These are phyloP conservation scores for Diachrysia chrysitis DNA, from an alignment of 2,888 invertebrate species.

Conservation along the genomic window DNA sequence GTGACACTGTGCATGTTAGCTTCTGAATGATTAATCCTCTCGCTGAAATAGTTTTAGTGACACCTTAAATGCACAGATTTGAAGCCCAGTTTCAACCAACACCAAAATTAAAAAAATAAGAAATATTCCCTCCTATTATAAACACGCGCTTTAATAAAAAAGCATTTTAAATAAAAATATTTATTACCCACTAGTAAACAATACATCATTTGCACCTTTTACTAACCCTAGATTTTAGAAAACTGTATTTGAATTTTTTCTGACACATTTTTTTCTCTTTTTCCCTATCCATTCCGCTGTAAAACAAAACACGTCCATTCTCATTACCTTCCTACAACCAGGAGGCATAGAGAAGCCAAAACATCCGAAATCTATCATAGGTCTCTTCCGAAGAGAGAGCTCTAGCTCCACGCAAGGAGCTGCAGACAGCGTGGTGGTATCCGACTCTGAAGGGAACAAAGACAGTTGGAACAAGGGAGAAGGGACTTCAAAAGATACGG, in stretches of 20 bases:
- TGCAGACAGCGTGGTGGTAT: constrained; percentile 85
- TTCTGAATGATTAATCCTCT: constrained; percentile 15
- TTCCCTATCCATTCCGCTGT: constrained; percentile 68
- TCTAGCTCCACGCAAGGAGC: constrained; percentile 91
- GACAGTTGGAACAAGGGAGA: constrained; percentile 80
- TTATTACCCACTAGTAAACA: neutral
- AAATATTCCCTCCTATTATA: neutral
- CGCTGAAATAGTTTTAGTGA: constrained; percentile 11
- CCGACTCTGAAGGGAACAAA: constrained; percentile 88
- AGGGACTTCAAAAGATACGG: constrained; percentile 81
- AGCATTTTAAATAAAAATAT: constrained; percentile 9
- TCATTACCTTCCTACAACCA: constrained; percentile 74
- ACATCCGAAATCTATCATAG: constrained; percentile 95
- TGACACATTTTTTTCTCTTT: constrained; percentile 74
- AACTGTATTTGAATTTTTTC: constrained; percentile 64
- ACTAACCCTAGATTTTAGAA: constrained; percentile 52
- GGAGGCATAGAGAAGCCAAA: constrained; percentile 96
- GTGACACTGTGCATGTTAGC: constrained; percentile 49
- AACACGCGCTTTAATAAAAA: neutral
- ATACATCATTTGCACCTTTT: constrained; percentile 44
- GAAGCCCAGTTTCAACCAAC: constrained; percentile 3
- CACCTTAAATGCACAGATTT: constrained; percentile 23
- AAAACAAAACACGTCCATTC: constrained; percentile 58
- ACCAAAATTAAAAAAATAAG: neutral
- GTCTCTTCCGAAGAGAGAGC: constrained; percentile 95